Percentiles rank a stretch among this genome's conserved stretches.
phyloP scores from a whole-genome alignment of 2,113 vertebrate species.

The Fulmarus glacialis region DNA sequence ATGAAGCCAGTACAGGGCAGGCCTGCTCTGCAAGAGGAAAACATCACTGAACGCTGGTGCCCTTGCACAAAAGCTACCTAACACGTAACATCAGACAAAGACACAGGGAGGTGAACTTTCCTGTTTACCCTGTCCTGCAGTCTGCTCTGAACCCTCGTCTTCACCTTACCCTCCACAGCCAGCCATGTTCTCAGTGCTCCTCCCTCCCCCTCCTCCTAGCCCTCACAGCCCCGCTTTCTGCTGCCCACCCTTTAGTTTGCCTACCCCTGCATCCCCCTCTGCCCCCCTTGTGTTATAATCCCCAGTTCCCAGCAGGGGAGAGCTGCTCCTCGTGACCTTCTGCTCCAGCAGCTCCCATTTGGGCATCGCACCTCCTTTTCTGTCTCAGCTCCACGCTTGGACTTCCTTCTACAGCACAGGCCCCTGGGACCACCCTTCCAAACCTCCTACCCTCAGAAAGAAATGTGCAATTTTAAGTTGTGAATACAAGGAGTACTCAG shows the following conservation, averaged over 20 bases:
- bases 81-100: background rate
- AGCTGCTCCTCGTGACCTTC: background rate
- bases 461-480: background rate
- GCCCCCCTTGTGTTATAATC: background rate
- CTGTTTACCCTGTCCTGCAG: background rate
- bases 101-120: background rate
- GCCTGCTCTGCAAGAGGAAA: background rate
- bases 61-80: background rate
- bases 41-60: rapidly evolving
- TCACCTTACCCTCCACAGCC: background rate
- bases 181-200: rapidly evolving
- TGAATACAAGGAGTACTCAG: background rate
- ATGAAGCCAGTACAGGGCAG: background rate
- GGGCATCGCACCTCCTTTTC: background rate
- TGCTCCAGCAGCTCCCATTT: background rate
- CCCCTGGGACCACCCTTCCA: background rate
- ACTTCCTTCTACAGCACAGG: background rate
- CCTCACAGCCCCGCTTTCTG: background rate
- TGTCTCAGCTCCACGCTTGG: background rate
- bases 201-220: background rate
- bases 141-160: background rate
- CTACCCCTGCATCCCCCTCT: background rate
- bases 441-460: background rate
- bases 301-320: background rate
- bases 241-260: background rate